These are phyloP conservation scores for Fragum sueziense DNA, from an alignment of 2,888 invertebrate species.

Conservation along the genomic window DNA sequence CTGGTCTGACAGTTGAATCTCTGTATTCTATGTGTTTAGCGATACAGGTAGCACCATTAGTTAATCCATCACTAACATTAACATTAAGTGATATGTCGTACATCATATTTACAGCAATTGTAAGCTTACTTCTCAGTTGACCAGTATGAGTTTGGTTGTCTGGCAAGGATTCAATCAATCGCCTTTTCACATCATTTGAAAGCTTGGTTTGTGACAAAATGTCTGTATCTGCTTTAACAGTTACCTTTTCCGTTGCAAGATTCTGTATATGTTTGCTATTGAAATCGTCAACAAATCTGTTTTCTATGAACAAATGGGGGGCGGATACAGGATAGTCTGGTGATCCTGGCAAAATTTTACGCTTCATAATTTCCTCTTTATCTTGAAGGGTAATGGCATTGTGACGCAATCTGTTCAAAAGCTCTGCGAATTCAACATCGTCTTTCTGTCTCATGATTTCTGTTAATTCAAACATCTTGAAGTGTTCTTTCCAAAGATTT, in stretches of 20 bases:
- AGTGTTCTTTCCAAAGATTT: conserved; percentile 55
- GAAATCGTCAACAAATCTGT: conserved; percentile 27
- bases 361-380: not conserved
- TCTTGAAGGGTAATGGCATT: conserved; percentile 47
- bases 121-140: conserved; percentile 19
- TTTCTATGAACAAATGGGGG: conserved; percentile 34
- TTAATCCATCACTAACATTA: conserved; percentile 43
- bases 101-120: conserved; percentile 21
- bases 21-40: conserved; percentile 38
- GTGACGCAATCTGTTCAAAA: conserved; percentile 48
- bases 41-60: conserved; percentile 43
- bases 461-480: conserved; percentile 46
- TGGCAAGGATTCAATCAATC: not conserved
- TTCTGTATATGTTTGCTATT: conserved; percentile 31
- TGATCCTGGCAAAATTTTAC: not conserved
- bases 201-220: not conserved
- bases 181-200: not conserved
- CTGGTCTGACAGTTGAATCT: not conserved
- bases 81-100: conserved; percentile 45
- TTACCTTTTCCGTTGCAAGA: conserved; percentile 25
- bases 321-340: conserved; percentile 11
- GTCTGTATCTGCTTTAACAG: conserved; percentile 13
- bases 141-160: conserved; percentile 2
- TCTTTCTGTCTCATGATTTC: conserved; percentile 58
- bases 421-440: conserved; percentile 45